Evolutionary conservation across 92 coral and sea anemone species (phyloP), one percentile per base, ranked within the genome.

Genomic region (Umimayanthus chanpuru): DNA sequence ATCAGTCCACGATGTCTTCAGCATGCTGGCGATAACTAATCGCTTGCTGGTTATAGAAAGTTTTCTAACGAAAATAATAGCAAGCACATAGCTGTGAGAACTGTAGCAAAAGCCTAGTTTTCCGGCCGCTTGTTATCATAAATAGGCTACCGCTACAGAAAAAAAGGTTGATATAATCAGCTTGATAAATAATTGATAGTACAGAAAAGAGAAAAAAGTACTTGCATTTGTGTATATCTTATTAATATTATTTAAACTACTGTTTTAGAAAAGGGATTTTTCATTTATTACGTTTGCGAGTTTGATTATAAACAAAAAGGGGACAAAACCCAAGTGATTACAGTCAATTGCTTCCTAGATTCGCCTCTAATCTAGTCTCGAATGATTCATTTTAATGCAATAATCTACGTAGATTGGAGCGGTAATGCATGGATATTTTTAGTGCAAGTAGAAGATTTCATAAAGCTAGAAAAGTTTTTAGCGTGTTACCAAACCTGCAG

Each of bases 391-490:
- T 81, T 81, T 40, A 38, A 28, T 61, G 6, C 11, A 38, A 58
- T 81, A 81, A 81, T 81, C 41, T 40, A 36, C 55, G 18, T 81
- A 65, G 66, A 21, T 81, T 67, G 49, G 36, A 32, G n/a, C 29
- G 53, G 26, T 81, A 47, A 64, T 38, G 85, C 53, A 36, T 75
- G 25, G 36, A 36, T 75, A 38, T 61, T 66, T 23, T 43, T 41
- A 5, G 28, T 47, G 26, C 29, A 20, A 41, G 1, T 77, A 8
- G 26, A 25, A 77, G 32, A 43, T n/a, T 38, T 40, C 6, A 9
- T 76, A 41, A 15, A 12, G 20, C 58, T 3, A 53, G 18, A 9
- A 53, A 53, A 53, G 58, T 2, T 53, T 53, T 53, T 53, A 12
- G 18, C 11, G 4, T 53, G 4, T 53, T 53, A 53, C 2, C 58